These are phyloP conservation scores for Montipora foliosa DNA, from an alignment of 64 coral and sea anemone genomes.

Conservation along the genomic window DNA sequence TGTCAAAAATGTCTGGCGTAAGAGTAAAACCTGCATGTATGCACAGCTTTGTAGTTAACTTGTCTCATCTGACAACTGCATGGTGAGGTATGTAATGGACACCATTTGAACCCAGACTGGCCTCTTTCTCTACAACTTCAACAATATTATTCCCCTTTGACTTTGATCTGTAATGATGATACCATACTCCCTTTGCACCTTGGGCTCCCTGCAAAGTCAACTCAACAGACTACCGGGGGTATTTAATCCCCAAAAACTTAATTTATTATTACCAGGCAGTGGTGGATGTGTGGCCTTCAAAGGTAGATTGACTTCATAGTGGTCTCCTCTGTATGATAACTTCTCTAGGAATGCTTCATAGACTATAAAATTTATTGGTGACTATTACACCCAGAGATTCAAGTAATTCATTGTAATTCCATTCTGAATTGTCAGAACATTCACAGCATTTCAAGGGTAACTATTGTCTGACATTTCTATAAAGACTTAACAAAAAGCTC, in stretches of 20 bases:
- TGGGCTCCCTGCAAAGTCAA: conserved; percentile 20
- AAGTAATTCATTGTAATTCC: too few species aligned
- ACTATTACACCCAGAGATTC: not conserved
- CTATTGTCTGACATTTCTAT: too few species aligned
- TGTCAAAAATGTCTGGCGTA: too few species aligned
- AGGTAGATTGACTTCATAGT: conserved; percentile 57
- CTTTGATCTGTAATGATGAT: conserved; percentile 33
- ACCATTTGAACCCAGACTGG: not conserved
- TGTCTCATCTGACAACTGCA: conserved; percentile 40
- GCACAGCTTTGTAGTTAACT: conserved; percentile 51
- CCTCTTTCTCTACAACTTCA: conserved; percentile 22
- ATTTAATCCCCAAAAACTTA: not conserved
- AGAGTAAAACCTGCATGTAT: conserved; percentile 5
- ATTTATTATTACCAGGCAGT: conserved; percentile 58
- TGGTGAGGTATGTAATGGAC: conserved; percentile 64
- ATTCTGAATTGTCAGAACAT: too few species aligned
- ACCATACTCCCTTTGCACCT: conserved; percentile 41
- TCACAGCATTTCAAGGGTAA: too few species aligned
- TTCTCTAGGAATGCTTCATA: not conserved
- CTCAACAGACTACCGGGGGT: not conserved
- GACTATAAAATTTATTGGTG: not conserved
- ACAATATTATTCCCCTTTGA: conserved; percentile 12
- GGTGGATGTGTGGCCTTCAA: conserved; percentile 49
- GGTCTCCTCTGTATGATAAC: not conserved
- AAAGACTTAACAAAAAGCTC: too few species aligned